Evolutionary conservation across 1,140 invertebrate genomes (phyloP).

Genomic region (Aphelinus certus): DNA sequence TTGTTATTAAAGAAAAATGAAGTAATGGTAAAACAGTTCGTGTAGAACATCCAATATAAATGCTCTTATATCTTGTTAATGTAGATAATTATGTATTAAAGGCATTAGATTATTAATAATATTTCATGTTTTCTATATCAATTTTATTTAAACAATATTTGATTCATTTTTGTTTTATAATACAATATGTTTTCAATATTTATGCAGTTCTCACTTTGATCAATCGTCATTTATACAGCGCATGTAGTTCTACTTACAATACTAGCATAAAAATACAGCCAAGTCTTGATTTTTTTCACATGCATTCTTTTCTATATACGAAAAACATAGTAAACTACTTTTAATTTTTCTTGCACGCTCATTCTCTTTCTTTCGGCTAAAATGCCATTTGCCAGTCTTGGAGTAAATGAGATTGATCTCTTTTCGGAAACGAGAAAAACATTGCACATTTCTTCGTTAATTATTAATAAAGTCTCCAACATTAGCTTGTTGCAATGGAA

Average conservation of each 20-base stretch:
- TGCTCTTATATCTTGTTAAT: neutral
- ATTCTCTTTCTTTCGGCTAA: slow-evolving; percentile 46
- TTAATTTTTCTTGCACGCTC: slow-evolving; percentile 25
- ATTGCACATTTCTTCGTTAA: slow-evolving; percentile 26
- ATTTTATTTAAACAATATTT: slow-evolving; percentile 63
- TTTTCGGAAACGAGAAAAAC: slow-evolving; percentile 26
- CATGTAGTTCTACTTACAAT: slow-evolving; percentile 43
- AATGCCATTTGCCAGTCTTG: slow-evolving; percentile 58
- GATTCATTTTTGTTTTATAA: slow-evolving; percentile 55
- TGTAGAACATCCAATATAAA: too few relatives aligned
- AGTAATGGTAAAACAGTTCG: too few relatives aligned
- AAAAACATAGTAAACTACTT: slow-evolving; percentile 22
- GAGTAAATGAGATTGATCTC: slow-evolving; percentile 38
- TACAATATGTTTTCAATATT: slow-evolving; percentile 57
- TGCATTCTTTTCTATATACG: slow-evolving; percentile 7
- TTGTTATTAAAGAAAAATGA: too few relatives aligned
- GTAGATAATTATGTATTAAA: slow-evolving; percentile 4
- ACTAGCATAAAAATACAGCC: slow-evolving; percentile 59
- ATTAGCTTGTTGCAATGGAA: neutral
- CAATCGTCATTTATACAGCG: slow-evolving; percentile 46
- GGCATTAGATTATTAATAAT: too few relatives aligned
- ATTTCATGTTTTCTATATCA: slow-evolving; percentile 45
- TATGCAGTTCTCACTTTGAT: slow-evolving; percentile 48
- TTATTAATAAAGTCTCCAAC: slow-evolving; percentile 9
- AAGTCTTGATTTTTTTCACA: slow-evolving; percentile 48